A percentile compares a stretch with the other conserved stretches of the same genome.
These are phyloP conservation scores for Sus cebifrons DNA, from an alignment of 2,797 vertebrate species.

Conservation along the genomic window DNA sequence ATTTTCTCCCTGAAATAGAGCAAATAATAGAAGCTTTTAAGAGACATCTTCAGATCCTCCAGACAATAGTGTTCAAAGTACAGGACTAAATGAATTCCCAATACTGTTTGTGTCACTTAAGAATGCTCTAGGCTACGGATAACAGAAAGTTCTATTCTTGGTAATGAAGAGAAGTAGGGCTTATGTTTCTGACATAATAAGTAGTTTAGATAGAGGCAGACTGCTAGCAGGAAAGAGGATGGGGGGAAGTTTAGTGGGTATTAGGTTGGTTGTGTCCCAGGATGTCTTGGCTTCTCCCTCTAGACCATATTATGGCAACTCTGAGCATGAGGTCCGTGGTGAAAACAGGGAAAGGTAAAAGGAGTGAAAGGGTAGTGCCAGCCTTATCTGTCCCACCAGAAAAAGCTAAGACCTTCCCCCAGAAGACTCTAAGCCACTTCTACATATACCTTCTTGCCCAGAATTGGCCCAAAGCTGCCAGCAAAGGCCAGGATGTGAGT, in stretches of 20 bases:
- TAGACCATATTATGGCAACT: not conserved
- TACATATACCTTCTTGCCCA: not conserved
- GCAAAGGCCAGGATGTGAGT: not conserved
- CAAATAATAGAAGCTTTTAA: constrained; percentile 55
- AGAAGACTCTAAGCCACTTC: not conserved
- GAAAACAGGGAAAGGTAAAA: not conserved
- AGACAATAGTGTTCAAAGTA: not conserved
- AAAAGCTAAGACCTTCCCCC: not conserved
- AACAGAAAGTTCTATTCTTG: not conserved
- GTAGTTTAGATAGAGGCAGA: not conserved
- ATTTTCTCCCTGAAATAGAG: constrained; percentile 27
- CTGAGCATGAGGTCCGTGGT: not conserved
- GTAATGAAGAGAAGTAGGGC: not conserved
- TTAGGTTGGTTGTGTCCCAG: not conserved
- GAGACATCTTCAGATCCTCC: not conserved
- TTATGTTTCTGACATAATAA: not conserved
- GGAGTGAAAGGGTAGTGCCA: not conserved
- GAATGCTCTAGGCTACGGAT: not conserved
- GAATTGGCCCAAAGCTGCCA: not conserved
- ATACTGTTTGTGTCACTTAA: not conserved
- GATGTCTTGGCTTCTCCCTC: not conserved
- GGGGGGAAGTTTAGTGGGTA: not conserved
- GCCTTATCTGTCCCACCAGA: not conserved
- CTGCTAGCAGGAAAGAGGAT: not conserved
- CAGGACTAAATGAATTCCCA: constrained; percentile 46